A percentile compares a stretch with the other conserved stretches of the same genome.
phyloP scores from a whole-genome alignment of 2,888 invertebrate genomes.

The Chymomyza amoena region DNA sequence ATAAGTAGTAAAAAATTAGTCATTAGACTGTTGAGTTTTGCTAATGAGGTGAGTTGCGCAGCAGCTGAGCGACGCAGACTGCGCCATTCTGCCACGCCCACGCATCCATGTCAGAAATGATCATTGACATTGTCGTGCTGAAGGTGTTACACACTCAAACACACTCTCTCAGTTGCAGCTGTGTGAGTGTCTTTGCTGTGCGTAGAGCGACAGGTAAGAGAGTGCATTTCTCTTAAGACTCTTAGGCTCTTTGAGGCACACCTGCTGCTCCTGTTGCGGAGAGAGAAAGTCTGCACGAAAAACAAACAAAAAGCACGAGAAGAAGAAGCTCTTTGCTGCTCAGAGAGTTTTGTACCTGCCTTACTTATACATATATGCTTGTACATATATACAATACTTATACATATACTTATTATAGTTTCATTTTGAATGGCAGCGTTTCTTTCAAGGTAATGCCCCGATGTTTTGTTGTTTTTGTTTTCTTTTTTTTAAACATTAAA shows the following conservation, averaged over 20 bases:
- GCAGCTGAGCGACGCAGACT: constrained; percentile 16
- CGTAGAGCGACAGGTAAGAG: background rate
- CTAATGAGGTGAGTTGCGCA: constrained; percentile 11
- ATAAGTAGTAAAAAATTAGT: constrained; percentile 27
- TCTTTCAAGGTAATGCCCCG: constrained; percentile 64
- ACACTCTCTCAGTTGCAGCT: background rate
- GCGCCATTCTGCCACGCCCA: constrained; percentile 45
- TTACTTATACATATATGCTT: constrained; percentile 7
- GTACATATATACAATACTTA: background rate
- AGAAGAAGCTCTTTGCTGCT: constrained; percentile 23
- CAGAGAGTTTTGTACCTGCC: constrained; percentile 9
- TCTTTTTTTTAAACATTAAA: constrained; percentile 37
- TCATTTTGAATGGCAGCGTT: constrained; percentile 50
- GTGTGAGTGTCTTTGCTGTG: background rate
- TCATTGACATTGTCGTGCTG: constrained; percentile 69
- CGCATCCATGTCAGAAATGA: constrained; percentile 61
- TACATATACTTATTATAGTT: constrained; percentile 48
- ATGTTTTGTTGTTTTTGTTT: background rate
- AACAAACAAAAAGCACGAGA: background rate
- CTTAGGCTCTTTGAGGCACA: constrained; percentile 17
- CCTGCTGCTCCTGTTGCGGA: constrained; percentile 47
- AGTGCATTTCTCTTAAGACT: background rate
- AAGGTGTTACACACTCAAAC: constrained; percentile 55
- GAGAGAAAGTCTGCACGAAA: background rate
- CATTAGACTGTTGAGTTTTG: background rate